Percentiles rank a stretch among this genome's conserved stretches.
These are phyloP conservation scores for Oscheius sp. DNA, from an alignment of 2,888 invertebrate species.

Conservation along the genomic window DNA sequence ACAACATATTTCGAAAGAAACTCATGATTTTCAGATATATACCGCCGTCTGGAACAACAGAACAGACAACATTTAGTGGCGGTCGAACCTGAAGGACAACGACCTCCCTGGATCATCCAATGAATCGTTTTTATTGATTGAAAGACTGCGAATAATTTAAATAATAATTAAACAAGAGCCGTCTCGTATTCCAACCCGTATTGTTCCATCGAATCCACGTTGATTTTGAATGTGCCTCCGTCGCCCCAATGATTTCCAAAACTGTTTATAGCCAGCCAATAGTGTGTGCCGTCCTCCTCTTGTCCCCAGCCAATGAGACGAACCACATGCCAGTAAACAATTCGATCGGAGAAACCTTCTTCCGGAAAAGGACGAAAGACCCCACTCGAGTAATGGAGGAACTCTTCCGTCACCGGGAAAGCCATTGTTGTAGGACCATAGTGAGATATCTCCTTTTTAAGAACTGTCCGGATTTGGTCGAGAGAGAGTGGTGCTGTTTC, in stretches of 20 bases:
- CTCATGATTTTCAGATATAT: not conserved
- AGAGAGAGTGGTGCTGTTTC: conserved; percentile 56
- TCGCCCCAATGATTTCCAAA: conserved; percentile 69
- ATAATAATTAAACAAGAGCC: conserved; percentile 48
- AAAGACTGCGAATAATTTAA: not conserved
- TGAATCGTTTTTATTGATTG: not conserved
- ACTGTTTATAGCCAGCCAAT: conserved; percentile 67
- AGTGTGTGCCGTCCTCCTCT: conserved; percentile 58
- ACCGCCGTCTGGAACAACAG: conserved; percentile 22
- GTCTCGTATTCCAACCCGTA: conserved; percentile 69
- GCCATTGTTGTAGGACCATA: conserved; percentile 69
- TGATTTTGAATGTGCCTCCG: conserved; percentile 66
- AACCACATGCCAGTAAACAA: conserved; percentile 69
- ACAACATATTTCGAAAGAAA: no score
- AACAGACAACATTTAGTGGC: conserved; percentile 18
- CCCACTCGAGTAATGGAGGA: conserved; percentile 65
- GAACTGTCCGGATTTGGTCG: conserved; percentile 58
- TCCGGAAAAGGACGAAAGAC: conserved; percentile 66
- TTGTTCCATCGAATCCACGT: conserved; percentile 64
- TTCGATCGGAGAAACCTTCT: conserved; percentile 63
- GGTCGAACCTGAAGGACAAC: conserved; percentile 20
- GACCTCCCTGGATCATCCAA: not conserved
- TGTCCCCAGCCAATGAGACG: conserved; percentile 68
- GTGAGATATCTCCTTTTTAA: conserved; percentile 64
- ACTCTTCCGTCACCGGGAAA: conserved; percentile 69